Evolutionary conservation across 2,797 vertebrate species (phyloP), one percentile per base, ranked within the genome.

Genomic region (Spinibarbus caldwelli): DNA sequence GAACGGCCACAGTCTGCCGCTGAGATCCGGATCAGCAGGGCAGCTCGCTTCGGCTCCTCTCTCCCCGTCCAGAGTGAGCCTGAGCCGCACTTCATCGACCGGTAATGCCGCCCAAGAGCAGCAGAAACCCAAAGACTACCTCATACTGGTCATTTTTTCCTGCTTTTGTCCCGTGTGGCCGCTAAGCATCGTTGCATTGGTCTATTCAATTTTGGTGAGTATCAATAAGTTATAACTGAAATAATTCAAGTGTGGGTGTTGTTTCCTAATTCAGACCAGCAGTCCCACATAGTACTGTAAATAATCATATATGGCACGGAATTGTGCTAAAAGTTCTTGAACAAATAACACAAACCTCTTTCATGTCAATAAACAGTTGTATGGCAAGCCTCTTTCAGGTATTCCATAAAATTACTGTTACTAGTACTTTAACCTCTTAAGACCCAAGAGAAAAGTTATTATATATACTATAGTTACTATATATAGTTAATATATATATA

Each of bases 121-220:
- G 84, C 93, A 92, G 11, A 93, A 92, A 54, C 95, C 95, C 88
- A 94, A 88, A 90, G 97, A 98, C 91, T 98, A 98, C 89, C 96
- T 98, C 82, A 86, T 97, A 88, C 94, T 98, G 82, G 97, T 97
- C 92, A 98, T 99, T 86, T 64, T 96, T 83, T 97, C 98, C 90
- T 99, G 98, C 93, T 97, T 99, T 94, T 99, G 96, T 92, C 98
- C 97, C 0, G 95, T 98, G 70, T 99, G 98, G 97, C 98, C 98
- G 83, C 90, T 99, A 94, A 99, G 97, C 95, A 96, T 99, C 88
- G 96, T 99, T 36, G 98, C 92, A 0, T 92, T 99, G 91, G 97
- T 98, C 79, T 99, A 97, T 92, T 98, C 98, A 85, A 96, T 99
- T 90, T 97, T 99, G 98, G 98, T 98, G 90, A 96, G 97, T 90